Evolutionary conservation across 2,888 invertebrate genomes (phyloP).

Genomic region (Eupsilia transversa): DNA sequence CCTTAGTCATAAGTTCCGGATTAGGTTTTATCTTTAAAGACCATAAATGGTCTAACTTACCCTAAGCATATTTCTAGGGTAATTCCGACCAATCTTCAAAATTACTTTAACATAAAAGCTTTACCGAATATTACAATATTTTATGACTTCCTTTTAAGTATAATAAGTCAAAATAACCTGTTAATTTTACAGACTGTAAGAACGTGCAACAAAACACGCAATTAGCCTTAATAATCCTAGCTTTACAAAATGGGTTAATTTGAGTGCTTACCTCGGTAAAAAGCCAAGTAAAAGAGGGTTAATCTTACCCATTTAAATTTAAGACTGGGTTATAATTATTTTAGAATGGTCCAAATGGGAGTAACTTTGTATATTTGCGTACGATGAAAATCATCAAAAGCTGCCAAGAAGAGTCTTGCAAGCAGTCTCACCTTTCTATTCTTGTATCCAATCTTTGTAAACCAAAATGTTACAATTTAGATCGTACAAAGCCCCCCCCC

Average conservation of each 20-base stretch:
- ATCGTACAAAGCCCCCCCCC: no score
- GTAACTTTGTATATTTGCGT: background rate
- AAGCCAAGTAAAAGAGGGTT: conserved; percentile 32
- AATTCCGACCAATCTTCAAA: background rate
- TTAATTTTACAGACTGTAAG: conserved; percentile 33
- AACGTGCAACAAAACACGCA: conserved; percentile 48
- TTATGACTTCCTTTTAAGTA: background rate
- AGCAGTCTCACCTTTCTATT: background rate
- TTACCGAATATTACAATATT: conserved; percentile 1
- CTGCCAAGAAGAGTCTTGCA: background rate
- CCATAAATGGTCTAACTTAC: background rate
- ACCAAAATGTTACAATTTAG: no score
- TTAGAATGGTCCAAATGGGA: conserved; percentile 17
- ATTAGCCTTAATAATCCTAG: conserved; percentile 50
- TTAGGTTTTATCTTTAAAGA: no score
- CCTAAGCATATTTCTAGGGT: background rate
- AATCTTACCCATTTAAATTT: conserved; percentile 44
- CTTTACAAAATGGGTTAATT: conserved; percentile 54
- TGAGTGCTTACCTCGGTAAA: conserved; percentile 39
- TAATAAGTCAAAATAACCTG: conserved; percentile 29
- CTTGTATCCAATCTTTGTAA: no score
- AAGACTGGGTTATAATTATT: conserved; percentile 34
- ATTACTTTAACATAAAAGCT: no score
- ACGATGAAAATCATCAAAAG: background rate
- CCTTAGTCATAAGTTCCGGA: no score